phyloP scores from a whole-genome alignment of 2,797 vertebrate genomes.

The Acipenser transmontanus region DNA sequence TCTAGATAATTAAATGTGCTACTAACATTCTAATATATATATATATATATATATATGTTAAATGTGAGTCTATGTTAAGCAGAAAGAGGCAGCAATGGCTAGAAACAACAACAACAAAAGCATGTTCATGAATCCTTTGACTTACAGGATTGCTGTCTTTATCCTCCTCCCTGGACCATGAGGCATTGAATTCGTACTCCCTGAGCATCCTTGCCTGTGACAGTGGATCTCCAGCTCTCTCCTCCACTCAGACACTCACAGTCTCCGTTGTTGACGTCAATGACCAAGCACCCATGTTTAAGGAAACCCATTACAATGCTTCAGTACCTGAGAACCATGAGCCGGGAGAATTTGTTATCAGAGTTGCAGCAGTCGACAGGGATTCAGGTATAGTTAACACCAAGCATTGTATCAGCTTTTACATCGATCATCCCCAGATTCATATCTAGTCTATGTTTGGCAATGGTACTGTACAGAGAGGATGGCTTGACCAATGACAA shows the following conservation, averaged over 20 bases:
- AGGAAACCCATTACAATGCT: slow-evolving; percentile 57
- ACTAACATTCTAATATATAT: no score
- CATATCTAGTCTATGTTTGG: no score
- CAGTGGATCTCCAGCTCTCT: slow-evolving; percentile 62
- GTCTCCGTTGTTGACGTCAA: slow-evolving; percentile 76
- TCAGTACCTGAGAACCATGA: slow-evolving; percentile 71
- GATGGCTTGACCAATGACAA: no score
- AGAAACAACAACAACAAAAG: not conserved
- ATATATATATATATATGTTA: no score
- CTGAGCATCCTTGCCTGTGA: slow-evolving; percentile 69
- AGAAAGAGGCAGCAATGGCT: not conserved
- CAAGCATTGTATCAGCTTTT: no score
- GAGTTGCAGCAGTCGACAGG: slow-evolving; percentile 67
- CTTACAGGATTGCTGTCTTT: slow-evolving; percentile 70
- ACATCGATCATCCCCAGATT: no score
- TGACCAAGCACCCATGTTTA: slow-evolving; percentile 71
- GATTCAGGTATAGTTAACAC: slow-evolving; percentile 70
- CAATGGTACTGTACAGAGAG: no score
- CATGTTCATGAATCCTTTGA: not conserved
- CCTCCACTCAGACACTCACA: slow-evolving; percentile 73
- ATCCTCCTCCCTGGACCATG: slow-evolving; percentile 64
- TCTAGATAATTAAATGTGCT: no score
- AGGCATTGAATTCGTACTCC: slow-evolving; percentile 55
- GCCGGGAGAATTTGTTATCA: slow-evolving; percentile 62
- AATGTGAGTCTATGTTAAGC: no score